Evolutionary conservation across 1,140 invertebrate genomes (phyloP).

Genomic region (Stegodyphus mimosarum): DNA sequence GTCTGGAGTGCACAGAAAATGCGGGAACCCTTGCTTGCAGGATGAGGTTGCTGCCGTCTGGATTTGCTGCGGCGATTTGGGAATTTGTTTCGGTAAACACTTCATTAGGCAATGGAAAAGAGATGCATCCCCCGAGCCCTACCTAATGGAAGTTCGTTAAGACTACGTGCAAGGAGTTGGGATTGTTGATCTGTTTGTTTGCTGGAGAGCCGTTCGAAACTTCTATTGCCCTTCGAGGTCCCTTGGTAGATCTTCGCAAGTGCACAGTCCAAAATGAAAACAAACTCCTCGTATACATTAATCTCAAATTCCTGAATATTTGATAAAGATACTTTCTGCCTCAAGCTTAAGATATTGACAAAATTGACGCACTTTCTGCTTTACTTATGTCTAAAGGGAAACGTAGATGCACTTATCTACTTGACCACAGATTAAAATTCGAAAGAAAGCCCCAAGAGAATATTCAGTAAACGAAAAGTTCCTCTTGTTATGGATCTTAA

Average conservation of each 20-base stretch:
- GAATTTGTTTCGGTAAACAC: slow-evolving; percentile 61
- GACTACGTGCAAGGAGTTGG: slow-evolving; percentile 36
- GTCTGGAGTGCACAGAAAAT: slow-evolving; percentile 16
- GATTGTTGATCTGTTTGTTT: slow-evolving; percentile 61
- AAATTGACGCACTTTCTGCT: slow-evolving; percentile 26
- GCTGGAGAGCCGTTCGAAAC: slow-evolving; percentile 29
- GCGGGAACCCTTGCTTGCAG: slow-evolving; percentile 27
- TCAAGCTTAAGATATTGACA: slow-evolving; percentile 35
- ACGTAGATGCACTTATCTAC: slow-evolving; percentile 40
- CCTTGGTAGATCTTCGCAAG: slow-evolving; percentile 35
- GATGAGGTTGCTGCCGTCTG: slow-evolving; percentile 51
- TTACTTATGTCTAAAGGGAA: slow-evolving; percentile 42
- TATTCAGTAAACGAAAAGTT: slow-evolving; percentile 33
- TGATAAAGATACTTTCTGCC: slow-evolving; percentile 56
- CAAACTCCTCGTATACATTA: slow-evolving; percentile 51
- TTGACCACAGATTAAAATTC: slow-evolving; percentile 41
- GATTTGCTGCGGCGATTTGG: slow-evolving; percentile 60
- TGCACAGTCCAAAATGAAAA: slow-evolving; percentile 58
- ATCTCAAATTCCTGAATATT: slow-evolving; percentile 57
- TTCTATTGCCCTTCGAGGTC: slow-evolving; percentile 21
- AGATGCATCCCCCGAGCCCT: slow-evolving; percentile 53
- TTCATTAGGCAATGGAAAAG: slow-evolving; percentile 62
- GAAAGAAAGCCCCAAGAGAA: slow-evolving; percentile 38
- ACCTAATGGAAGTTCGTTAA: slow-evolving; percentile 59
- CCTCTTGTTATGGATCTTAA: slow-evolving; percentile 21